A percentile compares a stretch with the other conserved stretches of the same genome.
Conservation (phyloP, 1,140 invertebrate species). For the Oncopodura yosiiana region DNA sequence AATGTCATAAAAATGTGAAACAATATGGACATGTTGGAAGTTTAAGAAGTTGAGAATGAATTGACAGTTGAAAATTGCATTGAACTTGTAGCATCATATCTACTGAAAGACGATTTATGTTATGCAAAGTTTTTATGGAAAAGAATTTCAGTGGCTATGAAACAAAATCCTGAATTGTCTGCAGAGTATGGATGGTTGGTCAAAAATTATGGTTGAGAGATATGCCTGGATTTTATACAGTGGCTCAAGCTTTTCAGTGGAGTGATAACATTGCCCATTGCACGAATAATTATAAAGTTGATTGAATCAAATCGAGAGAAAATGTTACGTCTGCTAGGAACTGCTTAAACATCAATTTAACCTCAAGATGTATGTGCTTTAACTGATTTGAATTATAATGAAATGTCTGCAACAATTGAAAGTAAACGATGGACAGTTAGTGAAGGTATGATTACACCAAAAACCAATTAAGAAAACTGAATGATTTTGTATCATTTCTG, state of each 20-base stretch:
- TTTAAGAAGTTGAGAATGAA: constrained; percentile 24
- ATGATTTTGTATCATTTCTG: constrained; percentile 80
- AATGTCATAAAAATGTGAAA: no score
- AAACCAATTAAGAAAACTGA: constrained; percentile 71
- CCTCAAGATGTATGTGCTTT: constrained; percentile 59
- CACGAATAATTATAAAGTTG: constrained; percentile 43
- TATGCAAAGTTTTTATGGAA: constrained; percentile 88
- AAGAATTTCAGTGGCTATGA: constrained; percentile 63
- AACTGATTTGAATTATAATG: constrained; percentile 56
- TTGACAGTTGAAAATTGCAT: constrained; percentile 12
- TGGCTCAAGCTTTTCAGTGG: constrained; percentile 53
- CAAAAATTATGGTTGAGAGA: constrained; percentile 76
- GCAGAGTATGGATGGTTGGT: constrained; percentile 71
- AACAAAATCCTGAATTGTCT: constrained; percentile 59
- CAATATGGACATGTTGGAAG: constrained; percentile 22
- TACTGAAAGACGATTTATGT: constrained; percentile 41
- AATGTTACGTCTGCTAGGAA: constrained; percentile 60
- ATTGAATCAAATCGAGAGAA: constrained; percentile 61
- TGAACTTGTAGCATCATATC: constrained; percentile 25
- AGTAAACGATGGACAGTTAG: constrained; percentile 52
- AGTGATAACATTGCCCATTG: constrained; percentile 57
- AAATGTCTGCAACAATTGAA: constrained; percentile 50
- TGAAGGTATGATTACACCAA: constrained; percentile 55
- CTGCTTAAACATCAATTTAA: constrained; percentile 71
- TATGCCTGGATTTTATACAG: constrained; percentile 61